Base-by-base conservation (phyloP, 2,797 vertebrate genomes). In the Cephalopachus bancanus region DNA sequence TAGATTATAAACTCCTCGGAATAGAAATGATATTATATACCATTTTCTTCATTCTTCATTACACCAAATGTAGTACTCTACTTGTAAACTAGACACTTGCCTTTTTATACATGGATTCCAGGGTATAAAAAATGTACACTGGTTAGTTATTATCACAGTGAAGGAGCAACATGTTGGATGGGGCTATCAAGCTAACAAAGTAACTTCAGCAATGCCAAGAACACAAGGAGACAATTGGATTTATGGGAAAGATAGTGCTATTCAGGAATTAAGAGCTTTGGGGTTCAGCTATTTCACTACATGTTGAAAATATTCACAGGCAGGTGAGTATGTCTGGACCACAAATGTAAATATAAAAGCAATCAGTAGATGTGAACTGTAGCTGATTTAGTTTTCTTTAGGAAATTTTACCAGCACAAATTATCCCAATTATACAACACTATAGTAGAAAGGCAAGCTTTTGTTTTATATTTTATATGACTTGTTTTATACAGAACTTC, bases 91-190 rank as follows among this genome's bases (percentile, higher is more conserved):
- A 74, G 44, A 79, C 1, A 15, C 10, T 87, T 33, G 49, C 33
- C 80, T 53, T 12, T 7, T 85, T 86, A 55, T 65, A 65, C 15
- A 30, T 78, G 85, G 83, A 85, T 87, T 89, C 75, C 64, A 85
- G 24, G 17, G 11, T 49, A 67, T 74, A 60, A 72, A 49, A 65
- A 89, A 84, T 53, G 57, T 64, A 55, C 10, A 60, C 12, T 76
- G 8, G 15, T 90, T 92, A 87, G 53, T 95, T 89, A 64, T 95
- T 86, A 55, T 85, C 22, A 22, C 15, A 91, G 0, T 72, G 89
- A n/a, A 15, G 71, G 37, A 81, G 30, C n/a, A 37, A 49, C n/a
- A 12, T 91, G 37, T 72, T 84, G 1, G 16, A 33, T 17, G 16
- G 6, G 60, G 19, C 28, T 62, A 11, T 95, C 59, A 60, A 60